Conservation (phyloP, 1,140 invertebrate genomes). For the Samia ricini region DNA sequence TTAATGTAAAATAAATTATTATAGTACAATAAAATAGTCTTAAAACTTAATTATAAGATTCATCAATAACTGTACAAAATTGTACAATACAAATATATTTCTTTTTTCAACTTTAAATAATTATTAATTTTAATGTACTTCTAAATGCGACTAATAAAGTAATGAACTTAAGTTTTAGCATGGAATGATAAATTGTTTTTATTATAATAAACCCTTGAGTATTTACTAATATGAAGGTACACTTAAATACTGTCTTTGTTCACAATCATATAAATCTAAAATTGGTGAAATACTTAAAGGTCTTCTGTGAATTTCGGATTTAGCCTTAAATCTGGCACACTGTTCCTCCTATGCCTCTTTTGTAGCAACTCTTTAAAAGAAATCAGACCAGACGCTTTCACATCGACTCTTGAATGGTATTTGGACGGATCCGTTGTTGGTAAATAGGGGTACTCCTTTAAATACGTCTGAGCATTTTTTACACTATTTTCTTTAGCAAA, state of each 20-base stretch:
- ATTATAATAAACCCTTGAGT: constrained; percentile 23
- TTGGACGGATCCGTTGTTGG: constrained; percentile 73
- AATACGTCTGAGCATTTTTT: constrained; percentile 71
- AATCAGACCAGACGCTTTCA: constrained; percentile 68
- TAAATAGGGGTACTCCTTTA: constrained; percentile 73
- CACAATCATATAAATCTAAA: constrained; percentile 11
- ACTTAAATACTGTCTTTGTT: constrained; percentile 40
- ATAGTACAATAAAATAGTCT: constrained; percentile 37
- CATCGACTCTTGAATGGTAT: constrained; percentile 70
- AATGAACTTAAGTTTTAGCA: neutral
- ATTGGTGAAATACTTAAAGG: constrained; percentile 33
- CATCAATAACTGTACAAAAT: constrained; percentile 62
- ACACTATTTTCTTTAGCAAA: constrained; percentile 59
- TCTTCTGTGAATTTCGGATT: constrained; percentile 60
- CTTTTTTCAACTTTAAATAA: constrained; percentile 4
- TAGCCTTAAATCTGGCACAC: constrained; percentile 70
- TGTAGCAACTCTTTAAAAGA: constrained; percentile 66
- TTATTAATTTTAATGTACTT: constrained; percentile 8
- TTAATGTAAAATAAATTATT: constrained; percentile 47
- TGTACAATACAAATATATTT: constrained; percentile 23
- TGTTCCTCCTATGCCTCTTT: constrained; percentile 64
- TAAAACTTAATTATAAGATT: constrained; percentile 50
- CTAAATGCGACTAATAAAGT: too few species aligned
- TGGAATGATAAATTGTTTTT: constrained; percentile 1
- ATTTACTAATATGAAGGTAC: constrained; percentile 42